Conservation (phyloP, 2,113 vertebrate genomes). For the Maccullochella peelii region DNA sequence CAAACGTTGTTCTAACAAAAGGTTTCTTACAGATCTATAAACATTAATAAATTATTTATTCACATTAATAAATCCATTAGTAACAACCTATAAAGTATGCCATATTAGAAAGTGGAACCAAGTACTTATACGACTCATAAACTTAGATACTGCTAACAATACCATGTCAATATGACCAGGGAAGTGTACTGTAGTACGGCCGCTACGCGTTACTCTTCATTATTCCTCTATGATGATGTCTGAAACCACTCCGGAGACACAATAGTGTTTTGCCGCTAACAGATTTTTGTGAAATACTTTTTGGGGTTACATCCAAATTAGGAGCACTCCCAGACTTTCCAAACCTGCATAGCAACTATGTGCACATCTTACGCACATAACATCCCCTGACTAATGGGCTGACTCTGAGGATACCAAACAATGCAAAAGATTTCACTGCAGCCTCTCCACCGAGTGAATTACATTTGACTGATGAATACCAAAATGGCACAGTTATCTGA, state of each 20-base stretch:
- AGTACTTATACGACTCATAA: neutral
- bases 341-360: conserved; percentile 14
- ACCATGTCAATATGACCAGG: neutral
- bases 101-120: neutral
- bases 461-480: conserved; percentile 12
- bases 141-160: too few species aligned
- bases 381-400: conserved; percentile 6
- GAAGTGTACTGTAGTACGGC: neutral
- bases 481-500: conserved; percentile 20
- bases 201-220: neutral
- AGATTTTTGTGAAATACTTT: neutral
- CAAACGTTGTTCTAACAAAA: neutral
- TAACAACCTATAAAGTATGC: neutral
- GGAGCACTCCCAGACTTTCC: neutral
- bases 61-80: neutral
- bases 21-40: neutral
- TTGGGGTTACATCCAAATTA: neutral
- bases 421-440: conserved; percentile 1
- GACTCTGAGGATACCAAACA: neutral
- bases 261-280: neutral
- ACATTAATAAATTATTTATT: neutral
- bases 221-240: neutral
- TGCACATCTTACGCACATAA: neutral
- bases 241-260: neutral
- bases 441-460: neutral